Conservation (phyloP, 2,888 invertebrate genomes). For the Gandaritis pyraliata region DNA sequence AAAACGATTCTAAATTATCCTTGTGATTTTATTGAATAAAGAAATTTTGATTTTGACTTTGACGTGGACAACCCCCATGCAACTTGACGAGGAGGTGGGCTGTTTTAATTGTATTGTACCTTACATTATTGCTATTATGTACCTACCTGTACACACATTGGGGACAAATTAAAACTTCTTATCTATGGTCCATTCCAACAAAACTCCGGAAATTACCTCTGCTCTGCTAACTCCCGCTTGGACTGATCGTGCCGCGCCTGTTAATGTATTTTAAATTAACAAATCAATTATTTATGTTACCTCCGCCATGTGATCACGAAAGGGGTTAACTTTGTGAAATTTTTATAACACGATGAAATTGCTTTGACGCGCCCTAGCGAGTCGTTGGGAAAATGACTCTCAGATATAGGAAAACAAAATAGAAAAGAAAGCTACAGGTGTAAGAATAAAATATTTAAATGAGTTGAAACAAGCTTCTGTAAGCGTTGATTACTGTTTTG, state of each 20-base stretch:
- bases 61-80: no score
- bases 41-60: no score
- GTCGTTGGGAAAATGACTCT: conserved; percentile 36
- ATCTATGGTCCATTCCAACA: neutral
- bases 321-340: conserved; percentile 55
- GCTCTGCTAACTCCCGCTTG: conserved; percentile 43
- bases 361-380: conserved; percentile 43
- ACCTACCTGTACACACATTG: no score
- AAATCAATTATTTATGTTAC: conserved; percentile 65
- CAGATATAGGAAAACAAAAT: neutral
- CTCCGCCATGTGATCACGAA: conserved; percentile 60
- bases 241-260: conserved; percentile 56
- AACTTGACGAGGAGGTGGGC: no score
- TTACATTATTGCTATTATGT: no score
- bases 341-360: conserved; percentile 57
- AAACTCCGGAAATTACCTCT: conserved; percentile 64
- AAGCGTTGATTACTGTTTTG: no score
- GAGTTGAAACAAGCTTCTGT: no score
- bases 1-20: no score
- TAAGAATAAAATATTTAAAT: neutral
- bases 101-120: no score
- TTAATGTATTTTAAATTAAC: conserved; percentile 76
- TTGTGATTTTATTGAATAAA: no score
- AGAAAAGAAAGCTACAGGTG: neutral
- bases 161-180: no score